These are phyloP conservation scores for Prolemur simus DNA, from an alignment of 2,113 vertebrate species.

Conservation along the genomic window DNA sequence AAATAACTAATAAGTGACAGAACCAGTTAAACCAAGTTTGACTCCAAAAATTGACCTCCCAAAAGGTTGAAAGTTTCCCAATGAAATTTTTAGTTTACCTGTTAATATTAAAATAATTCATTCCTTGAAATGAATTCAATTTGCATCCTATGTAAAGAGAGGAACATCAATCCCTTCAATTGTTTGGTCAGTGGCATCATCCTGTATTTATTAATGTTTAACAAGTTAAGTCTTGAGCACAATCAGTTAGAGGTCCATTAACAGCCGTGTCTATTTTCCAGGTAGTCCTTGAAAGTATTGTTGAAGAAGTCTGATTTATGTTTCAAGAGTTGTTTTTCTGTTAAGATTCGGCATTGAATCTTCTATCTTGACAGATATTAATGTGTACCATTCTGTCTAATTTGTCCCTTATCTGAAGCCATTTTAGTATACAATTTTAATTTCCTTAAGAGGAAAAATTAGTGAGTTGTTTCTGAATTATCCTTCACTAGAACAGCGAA, in stretches of 20 bases:
- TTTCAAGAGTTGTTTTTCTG: conserved; percentile 51
- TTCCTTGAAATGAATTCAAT: conserved; percentile 35
- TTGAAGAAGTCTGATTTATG: conserved; percentile 38
- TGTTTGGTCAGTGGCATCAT: background rate
- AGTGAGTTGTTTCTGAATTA: conserved; percentile 59
- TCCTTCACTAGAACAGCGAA: conserved; percentile 49
- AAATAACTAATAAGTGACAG: background rate
- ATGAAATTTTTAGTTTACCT: conserved; percentile 29
- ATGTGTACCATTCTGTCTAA: conserved; percentile 39
- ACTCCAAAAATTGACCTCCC: conserved; percentile 12
- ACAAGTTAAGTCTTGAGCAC: background rate
- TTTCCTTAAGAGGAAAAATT: conserved; percentile 58
- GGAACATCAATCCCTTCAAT: conserved; percentile 17
- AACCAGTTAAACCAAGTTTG: conserved; percentile 9
- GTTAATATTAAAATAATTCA: conserved; percentile 23
- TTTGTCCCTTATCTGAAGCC: conserved; percentile 57
- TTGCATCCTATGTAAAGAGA: conserved; percentile 1
- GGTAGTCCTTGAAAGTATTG: conserved; percentile 47
- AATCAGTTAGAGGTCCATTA: conserved; percentile 32
- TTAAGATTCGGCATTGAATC: conserved; percentile 29
- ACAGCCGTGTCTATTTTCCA: conserved; percentile 32
- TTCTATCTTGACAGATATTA: conserved; percentile 57
- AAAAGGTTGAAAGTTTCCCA: background rate
- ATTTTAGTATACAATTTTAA: conserved; percentile 57
- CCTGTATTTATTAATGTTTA: conserved; percentile 14